phyloP scores from a whole-genome alignment of 2,888 invertebrate species.

The Diogma glabrata region DNA sequence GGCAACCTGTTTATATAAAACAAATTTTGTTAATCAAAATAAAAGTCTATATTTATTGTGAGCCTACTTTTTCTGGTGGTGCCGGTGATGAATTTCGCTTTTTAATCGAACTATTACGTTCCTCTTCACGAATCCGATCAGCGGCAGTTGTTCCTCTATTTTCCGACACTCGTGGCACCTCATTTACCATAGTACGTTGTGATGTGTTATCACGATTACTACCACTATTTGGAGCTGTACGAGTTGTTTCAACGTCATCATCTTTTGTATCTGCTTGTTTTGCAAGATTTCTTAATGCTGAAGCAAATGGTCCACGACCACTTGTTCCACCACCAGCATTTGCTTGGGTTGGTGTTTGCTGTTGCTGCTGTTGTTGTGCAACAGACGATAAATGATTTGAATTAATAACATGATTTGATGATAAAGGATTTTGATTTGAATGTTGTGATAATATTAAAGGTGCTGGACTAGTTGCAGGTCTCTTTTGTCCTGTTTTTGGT shows the following conservation, averaged over 20 bases:
- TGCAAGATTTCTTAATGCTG: conserved; percentile 79
- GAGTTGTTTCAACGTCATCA: conserved; percentile 42
- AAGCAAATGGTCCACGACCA: conserved; percentile 69
- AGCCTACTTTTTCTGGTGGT: conserved; percentile 31
- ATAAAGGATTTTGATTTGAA: conserved; percentile 27
- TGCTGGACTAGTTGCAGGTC: conserved; percentile 35
- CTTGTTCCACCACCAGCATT: conserved; percentile 24
- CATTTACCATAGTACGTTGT: conserved; percentile 20
- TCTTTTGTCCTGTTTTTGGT: conserved; percentile 35
- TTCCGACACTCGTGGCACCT: conserved; percentile 28
- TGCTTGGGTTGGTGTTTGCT: conserved; percentile 7
- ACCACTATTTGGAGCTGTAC: conserved; percentile 28
- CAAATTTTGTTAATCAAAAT: neutral
- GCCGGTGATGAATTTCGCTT: conserved; percentile 28
- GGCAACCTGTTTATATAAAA: conserved; percentile 20
- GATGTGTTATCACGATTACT: conserved; percentile 21
- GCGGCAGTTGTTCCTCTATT: conserved; percentile 13
- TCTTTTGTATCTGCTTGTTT: conserved; percentile 77
- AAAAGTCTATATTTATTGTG: no score
- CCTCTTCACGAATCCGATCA: conserved; percentile 19
- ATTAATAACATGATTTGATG: conserved; percentile 25
- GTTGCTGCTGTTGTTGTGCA: conserved; percentile 13
- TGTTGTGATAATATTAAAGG: conserved; percentile 33
- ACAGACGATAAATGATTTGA: conserved; percentile 25
- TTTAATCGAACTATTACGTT: conserved; percentile 12